Base-by-base conservation (phyloP, 2,888 invertebrate species). In the Herminia tarsipennalis region DNA sequence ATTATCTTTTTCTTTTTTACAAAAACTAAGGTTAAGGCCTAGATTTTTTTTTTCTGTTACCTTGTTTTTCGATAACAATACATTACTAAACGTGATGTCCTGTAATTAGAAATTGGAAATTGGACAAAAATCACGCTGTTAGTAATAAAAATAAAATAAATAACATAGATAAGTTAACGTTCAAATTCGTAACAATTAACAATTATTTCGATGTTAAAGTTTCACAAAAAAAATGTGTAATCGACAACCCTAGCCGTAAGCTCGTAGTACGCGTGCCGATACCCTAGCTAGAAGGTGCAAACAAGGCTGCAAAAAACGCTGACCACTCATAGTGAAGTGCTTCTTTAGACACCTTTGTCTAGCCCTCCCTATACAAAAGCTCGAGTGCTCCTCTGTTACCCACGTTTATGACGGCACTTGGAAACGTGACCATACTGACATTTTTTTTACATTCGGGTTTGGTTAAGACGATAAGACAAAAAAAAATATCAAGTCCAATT, bases 301-400 rank as follows among this genome's bases (percentile, higher is more conserved):
- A 86, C 84, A 83, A 85, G 39, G 74, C 76, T 82, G 81, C 73
- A 70, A 76, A 86, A 86, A 85, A 86, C 38, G 76, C 78, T 83
- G 82, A 83, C 82, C 85, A 86, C 85, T 87, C 76, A 64, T 82
- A 60, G 59, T 83, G 66, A 68, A 88, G 88, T 82, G 78, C 68
- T 56, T 67, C 67, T 65, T 57, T 51, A 69, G 59, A 56, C 45
- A 47, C 62, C 73, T 78, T 88, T 88, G 88, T 87, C 81, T 81
- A 72, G 60, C 57, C 56, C 61, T 54, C 48, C 44, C 29, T 44
- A 64, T 53, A 81, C 79, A 85, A 84, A 77, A 75, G 60, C 62
- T 76, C 46, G 50, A 74, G 77, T 67, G 69, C 54, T 52, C 64
- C 64, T 59, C 71, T 64, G 72, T 73, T 75, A 55, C 54, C 62